Evolutionary conservation across 2,797 vertebrate species (phyloP).

Genomic region (Sparus aurata): DNA sequence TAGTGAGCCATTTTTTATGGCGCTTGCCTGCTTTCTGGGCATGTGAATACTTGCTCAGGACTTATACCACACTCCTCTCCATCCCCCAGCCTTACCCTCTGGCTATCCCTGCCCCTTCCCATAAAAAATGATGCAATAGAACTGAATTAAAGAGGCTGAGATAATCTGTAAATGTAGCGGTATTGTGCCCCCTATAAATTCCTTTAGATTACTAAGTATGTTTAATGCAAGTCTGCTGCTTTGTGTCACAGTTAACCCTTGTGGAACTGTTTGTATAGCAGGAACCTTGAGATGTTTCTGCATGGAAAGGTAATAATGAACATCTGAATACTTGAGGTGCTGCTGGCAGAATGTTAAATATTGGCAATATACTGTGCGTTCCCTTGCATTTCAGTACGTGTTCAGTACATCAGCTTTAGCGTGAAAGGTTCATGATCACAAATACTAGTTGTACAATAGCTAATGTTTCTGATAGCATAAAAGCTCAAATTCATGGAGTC

Average conservation of each 20-base stretch:
- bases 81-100: slow-evolving; percentile 70
- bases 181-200: slow-evolving; percentile 69
- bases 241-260: slow-evolving; percentile 50
- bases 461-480: neutral
- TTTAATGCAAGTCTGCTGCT: slow-evolving; percentile 55
- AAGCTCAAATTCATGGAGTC: neutral
- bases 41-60: slow-evolving; percentile 76
- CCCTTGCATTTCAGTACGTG: neutral
- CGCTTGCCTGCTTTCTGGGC: slow-evolving; percentile 72
- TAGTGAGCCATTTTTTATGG: slow-evolving; percentile 82
- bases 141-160: slow-evolving; percentile 74
- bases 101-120: slow-evolving; percentile 70
- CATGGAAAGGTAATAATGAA: neutral
- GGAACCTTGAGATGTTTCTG: neutral
- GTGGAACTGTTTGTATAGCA: slow-evolving; percentile 33
- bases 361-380: neutral
- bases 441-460: neutral
- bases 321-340: neutral
- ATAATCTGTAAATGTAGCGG: slow-evolving; percentile 70
- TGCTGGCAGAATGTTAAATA: slow-evolving; percentile 7
- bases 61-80: slow-evolving; percentile 66
- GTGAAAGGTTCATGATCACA: neutral
- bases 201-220: slow-evolving; percentile 59
- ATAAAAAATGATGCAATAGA: slow-evolving; percentile 77
- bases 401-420: neutral